These are phyloP conservation scores for Mallotus villosus DNA, from an alignment of 2,797 vertebrate species.

Conservation along the genomic window DNA sequence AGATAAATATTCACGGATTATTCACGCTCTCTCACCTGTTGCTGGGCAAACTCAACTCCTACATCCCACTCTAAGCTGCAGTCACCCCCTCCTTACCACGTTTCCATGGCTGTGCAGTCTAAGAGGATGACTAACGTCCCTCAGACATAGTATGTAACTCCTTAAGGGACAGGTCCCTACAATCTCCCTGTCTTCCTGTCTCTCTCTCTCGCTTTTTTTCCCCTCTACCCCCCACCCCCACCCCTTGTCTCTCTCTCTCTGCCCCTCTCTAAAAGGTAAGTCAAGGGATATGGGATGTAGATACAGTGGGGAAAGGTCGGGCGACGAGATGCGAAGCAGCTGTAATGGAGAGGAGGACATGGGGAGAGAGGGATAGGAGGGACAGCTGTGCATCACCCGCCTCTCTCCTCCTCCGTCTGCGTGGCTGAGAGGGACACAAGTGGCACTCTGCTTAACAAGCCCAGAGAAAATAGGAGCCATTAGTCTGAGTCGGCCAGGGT, in stretches of 20 bases:
- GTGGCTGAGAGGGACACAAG: background rate
- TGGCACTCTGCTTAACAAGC: background rate
- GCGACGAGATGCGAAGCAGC: background rate
- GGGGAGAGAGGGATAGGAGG: background rate
- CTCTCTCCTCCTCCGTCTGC: background rate
- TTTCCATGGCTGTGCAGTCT: background rate
- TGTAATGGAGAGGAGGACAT: background rate
- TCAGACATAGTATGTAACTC: conserved; percentile 40
- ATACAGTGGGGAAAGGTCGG: background rate
- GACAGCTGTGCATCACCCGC: background rate
- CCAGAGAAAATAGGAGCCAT: background rate
- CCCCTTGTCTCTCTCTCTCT: conserved; percentile 42
- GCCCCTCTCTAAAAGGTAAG: background rate
- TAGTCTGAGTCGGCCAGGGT: background rate
- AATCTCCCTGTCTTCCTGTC: conserved; percentile 42
- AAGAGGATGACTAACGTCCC: conserved; percentile 51
- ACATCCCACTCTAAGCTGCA: conserved; percentile 51
- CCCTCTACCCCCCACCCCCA: conserved; percentile 41
- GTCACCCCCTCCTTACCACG: background rate
- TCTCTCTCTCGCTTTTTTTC: conserved; percentile 20
- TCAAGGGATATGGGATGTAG: too few relatives aligned
- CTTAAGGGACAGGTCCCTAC: conserved; percentile 61
- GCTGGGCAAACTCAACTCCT: conserved; percentile 64
- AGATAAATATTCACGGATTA: conserved; percentile 41
- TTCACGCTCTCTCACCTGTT: conserved; percentile 62